These are phyloP conservation scores for Agriopis leucophaearia DNA, from an alignment of 2,888 invertebrate genomes.

Conservation along the genomic window DNA sequence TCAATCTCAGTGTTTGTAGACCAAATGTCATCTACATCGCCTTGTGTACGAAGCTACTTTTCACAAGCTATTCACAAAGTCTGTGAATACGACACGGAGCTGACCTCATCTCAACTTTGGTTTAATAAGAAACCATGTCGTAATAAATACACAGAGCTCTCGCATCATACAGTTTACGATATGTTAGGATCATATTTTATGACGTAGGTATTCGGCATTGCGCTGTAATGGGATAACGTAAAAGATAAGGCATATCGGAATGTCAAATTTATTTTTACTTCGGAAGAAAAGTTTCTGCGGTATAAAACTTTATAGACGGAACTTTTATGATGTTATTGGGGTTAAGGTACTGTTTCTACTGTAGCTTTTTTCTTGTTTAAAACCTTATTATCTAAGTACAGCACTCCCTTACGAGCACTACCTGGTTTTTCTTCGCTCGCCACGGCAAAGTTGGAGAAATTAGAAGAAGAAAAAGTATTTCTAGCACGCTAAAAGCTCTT, in stretches of 20 bases:
- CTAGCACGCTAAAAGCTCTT: too few relatives aligned
- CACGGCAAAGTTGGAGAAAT: too few relatives aligned
- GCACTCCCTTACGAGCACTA: too few relatives aligned
- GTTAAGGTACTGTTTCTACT: background rate
- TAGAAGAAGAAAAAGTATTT: too few relatives aligned
- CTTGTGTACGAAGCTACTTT: conserved; percentile 6
- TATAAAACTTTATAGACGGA: background rate
- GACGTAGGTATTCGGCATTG: conserved; percentile 6
- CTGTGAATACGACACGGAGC: conserved; percentile 43
- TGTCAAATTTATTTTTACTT: background rate
- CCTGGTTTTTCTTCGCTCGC: too few relatives aligned
- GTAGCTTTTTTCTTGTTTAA: background rate
- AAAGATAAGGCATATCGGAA: conserved; percentile 12
- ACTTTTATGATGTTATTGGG: background rate
- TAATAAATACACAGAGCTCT: conserved; percentile 18
- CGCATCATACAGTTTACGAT: conserved; percentile 19
- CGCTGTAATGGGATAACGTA: conserved; percentile 19
- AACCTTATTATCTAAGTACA: background rate
- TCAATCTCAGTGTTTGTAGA: background rate
- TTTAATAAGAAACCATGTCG: conserved; percentile 26
- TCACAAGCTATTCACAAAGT: conserved; percentile 41
- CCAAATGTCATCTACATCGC: background rate
- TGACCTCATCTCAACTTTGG: conserved; percentile 27
- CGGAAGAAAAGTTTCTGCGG: background rate
- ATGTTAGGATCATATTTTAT: conserved; percentile 24